Percentiles rank a stretch among this genome's conserved stretches.
phyloP scores from a whole-genome alignment of 2,888 invertebrate species.

The Drosophila falleni region DNA sequence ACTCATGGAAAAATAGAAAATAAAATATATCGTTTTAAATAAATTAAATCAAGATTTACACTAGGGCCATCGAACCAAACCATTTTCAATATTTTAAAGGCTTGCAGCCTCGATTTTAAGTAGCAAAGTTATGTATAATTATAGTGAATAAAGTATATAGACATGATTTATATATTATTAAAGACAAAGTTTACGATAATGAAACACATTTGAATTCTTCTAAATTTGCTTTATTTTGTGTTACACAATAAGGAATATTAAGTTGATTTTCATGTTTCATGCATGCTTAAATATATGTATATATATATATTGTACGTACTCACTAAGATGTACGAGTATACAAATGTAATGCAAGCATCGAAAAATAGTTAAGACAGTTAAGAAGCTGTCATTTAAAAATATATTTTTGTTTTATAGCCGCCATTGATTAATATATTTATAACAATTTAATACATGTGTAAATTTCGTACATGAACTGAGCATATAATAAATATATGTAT shows the following conservation, averaged over 20 bases:
- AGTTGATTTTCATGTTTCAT: conserved; percentile 65
- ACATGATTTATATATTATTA: neutral
- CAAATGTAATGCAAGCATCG: conserved; percentile 35
- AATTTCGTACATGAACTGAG: conserved; percentile 23
- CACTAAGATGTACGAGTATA: conserved; percentile 50
- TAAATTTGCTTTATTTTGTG: conserved; percentile 58
- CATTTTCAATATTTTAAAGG: neutral
- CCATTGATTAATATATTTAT: conserved; percentile 18
- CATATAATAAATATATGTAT: conserved; percentile 12
- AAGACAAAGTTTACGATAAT: neutral
- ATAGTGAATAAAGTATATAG: neutral
- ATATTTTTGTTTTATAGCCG: conserved; percentile 1
- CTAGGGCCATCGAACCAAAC: neutral
- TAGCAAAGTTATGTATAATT: too few species aligned
- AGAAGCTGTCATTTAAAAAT: conserved; percentile 21
- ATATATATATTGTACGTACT: conserved; percentile 42
- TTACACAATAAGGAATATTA: conserved; percentile 78
- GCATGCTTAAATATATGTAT: conserved; percentile 40
- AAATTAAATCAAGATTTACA: too few species aligned
- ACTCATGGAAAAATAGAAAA: too few species aligned
- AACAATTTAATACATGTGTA: conserved; percentile 26
- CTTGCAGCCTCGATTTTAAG: too few species aligned
- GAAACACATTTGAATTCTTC: neutral
- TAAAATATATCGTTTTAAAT: too few species aligned
- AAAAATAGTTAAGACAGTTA: conserved; percentile 26